phyloP scores from a whole-genome alignment of 2,113 vertebrate species.

The Pitta sordida region DNA sequence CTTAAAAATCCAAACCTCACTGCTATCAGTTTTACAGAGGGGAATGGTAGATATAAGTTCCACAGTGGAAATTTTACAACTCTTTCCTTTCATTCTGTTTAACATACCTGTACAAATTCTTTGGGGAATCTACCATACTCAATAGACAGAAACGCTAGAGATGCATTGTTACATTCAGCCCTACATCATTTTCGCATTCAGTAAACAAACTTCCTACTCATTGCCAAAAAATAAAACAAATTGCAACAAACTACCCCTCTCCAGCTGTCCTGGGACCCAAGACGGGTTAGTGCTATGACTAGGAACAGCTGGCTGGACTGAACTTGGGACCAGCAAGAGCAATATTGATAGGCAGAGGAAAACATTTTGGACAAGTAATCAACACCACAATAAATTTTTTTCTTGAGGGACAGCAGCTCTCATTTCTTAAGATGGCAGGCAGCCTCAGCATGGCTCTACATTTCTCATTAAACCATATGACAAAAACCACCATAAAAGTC shows the following conservation, averaged over 20 bases:
- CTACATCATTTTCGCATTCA: not conserved
- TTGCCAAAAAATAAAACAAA: not conserved
- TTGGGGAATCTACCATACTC: not conserved
- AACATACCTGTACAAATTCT: not conserved
- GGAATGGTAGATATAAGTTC: not conserved
- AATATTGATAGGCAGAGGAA: slow-evolving; percentile 32
- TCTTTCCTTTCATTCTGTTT: not conserved
- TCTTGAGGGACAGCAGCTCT: slow-evolving; percentile 29
- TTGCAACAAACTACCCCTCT: not conserved
- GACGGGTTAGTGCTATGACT: not conserved
- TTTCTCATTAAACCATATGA: slow-evolving; percentile 11
- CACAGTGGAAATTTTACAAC: not conserved
- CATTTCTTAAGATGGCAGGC: slow-evolving; percentile 6
- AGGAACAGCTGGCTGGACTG: not conserved
- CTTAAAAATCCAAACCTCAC: not conserved
- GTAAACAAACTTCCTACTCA: not conserved
- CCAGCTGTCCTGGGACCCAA: not conserved
- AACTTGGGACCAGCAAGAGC: slow-evolving; percentile 7
- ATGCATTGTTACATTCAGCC: not conserved
- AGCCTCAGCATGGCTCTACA: not conserved
- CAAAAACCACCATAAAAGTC: not conserved
- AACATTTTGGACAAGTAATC: slow-evolving; percentile 28
- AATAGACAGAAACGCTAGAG: not conserved
- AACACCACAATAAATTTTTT: slow-evolving; percentile 19
- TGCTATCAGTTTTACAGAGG: not conserved